These are phyloP conservation scores for Philereme transversata DNA, from an alignment of 2,888 invertebrate genomes.

Conservation along the genomic window DNA sequence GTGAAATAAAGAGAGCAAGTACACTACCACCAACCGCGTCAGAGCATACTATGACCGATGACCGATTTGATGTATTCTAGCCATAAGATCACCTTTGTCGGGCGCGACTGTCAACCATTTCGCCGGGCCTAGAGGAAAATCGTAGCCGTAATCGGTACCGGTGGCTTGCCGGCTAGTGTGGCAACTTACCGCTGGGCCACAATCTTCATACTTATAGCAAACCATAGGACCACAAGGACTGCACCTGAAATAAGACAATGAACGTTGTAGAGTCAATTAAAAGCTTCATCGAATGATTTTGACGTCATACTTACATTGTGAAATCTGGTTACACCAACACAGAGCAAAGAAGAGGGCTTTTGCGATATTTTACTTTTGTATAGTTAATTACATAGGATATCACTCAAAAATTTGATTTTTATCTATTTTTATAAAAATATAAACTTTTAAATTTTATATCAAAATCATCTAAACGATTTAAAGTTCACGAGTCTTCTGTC, in stretches of 20 bases:
- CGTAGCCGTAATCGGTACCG: too few species aligned
- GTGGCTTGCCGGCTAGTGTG: too few species aligned
- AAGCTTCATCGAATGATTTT: background rate
- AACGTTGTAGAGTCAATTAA: background rate
- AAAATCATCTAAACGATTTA: conserved; percentile 56
- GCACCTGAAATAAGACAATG: conserved; percentile 63
- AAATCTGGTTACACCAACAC: conserved; percentile 24
- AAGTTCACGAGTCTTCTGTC: conserved; percentile 57
- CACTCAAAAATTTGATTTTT: conserved; percentile 53
- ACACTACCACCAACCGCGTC: too few species aligned
- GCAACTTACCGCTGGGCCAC: conserved; percentile 73
- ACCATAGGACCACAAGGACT: conserved; percentile 78
- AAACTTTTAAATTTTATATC: conserved; percentile 46
- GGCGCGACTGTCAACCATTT: too few species aligned
- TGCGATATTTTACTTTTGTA: conserved; percentile 37
- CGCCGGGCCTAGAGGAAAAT: too few species aligned
- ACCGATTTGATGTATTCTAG: too few species aligned
- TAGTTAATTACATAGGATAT: conserved; percentile 40
- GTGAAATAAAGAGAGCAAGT: too few species aligned
- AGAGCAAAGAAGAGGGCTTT: conserved; percentile 39
- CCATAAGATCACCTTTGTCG: too few species aligned
- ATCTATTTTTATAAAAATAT: conserved; percentile 50
- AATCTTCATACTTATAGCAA: conserved; percentile 81
- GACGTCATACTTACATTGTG: conserved; percentile 49
- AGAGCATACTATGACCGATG: too few species aligned